Conservation (phyloP, 2,113 vertebrate species). For the Rhipidura dahli region DNA sequence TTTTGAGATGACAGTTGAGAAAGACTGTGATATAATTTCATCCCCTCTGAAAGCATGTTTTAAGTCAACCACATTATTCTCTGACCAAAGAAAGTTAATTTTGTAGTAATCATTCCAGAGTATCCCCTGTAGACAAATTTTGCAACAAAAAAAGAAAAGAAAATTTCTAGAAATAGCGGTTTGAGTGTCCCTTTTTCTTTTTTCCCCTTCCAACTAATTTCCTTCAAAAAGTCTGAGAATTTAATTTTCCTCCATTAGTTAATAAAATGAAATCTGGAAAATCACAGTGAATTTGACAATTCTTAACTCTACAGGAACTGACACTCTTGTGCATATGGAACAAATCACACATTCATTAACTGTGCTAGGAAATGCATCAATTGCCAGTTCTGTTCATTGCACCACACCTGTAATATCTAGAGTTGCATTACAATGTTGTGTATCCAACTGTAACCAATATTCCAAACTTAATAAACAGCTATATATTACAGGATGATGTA, state of each 20-base stretch:
- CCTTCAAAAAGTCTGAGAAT: background rate
- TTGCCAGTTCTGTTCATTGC: background rate
- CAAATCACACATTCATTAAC: background rate
- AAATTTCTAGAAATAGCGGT: fast-evolving
- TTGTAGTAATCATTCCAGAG: background rate
- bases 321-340: background rate
- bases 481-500: background rate
- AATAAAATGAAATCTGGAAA: background rate
- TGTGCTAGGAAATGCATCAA: background rate
- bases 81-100: background rate
- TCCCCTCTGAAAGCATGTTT: background rate
- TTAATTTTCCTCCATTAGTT: background rate
- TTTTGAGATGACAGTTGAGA: background rate
- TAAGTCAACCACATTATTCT: background rate
- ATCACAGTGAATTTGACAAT: background rate
- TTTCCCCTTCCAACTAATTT: background rate
- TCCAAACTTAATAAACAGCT: background rate
- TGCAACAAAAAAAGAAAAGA: background rate
- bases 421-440: background rate
- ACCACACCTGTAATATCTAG: background rate
- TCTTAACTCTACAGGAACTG: background rate
- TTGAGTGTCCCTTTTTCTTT: background rate
- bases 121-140: background rate
- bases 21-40: background rate
- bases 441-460: background rate